Percentiles rank a stretch among this genome's conserved stretches.
phyloP scores from a whole-genome alignment of 2,797 vertebrate species.

The Corythornis leucogaster region DNA sequence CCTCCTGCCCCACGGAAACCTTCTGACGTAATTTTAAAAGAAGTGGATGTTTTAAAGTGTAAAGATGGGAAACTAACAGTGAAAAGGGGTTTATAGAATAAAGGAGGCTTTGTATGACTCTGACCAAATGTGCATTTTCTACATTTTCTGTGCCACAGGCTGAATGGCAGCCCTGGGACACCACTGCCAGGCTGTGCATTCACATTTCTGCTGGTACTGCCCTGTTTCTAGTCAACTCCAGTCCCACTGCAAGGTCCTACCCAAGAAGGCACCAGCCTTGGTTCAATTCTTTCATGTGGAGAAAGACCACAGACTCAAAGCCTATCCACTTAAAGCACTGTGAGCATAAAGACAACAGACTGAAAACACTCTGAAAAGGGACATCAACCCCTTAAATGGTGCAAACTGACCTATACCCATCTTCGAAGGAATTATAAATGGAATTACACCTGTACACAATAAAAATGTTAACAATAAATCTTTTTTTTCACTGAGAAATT shows the following conservation, averaged over 20 bases:
- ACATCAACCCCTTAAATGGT: not conserved
- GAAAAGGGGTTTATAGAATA: constrained; percentile 11
- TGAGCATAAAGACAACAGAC: not conserved
- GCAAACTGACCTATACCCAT: not conserved
- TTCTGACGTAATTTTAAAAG: not conserved
- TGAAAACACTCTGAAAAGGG: not conserved
- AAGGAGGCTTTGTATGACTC: constrained; percentile 30
- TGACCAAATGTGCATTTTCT: not conserved
- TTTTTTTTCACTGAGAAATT: not conserved
- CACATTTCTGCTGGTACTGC: not conserved
- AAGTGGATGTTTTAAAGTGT: constrained; percentile 18
- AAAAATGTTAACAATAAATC: not conserved
- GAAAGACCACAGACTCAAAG: not conserved
- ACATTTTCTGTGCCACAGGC: not conserved
- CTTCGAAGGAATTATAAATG: not conserved
- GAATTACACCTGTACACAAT: not conserved
- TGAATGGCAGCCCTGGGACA: not conserved
- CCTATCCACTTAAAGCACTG: not conserved
- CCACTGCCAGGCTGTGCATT: not conserved
- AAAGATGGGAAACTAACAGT: constrained; percentile 15
- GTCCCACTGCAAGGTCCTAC: not conserved
- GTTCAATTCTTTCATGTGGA: accelerated
- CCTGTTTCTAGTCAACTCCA: not conserved
- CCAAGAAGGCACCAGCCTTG: not conserved
- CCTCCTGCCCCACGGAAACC: not conserved